Conservation (phyloP, 1,140 invertebrate species). For the Maconellicoccus hirsutus region DNA sequence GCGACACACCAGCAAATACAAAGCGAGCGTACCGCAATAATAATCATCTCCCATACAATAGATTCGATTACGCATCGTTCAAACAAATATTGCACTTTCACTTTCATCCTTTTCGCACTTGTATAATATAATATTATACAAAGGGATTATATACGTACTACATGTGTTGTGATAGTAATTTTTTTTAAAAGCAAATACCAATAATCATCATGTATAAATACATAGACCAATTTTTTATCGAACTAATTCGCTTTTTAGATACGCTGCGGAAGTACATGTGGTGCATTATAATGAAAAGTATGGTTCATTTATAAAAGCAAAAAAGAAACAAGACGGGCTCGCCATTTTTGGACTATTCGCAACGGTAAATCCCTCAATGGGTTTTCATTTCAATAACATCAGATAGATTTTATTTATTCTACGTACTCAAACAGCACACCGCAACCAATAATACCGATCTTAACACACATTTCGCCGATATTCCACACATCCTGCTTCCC, state of each 20-base stretch:
- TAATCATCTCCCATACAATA: neutral
- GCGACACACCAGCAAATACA: neutral
- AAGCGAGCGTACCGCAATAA: neutral
- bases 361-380: neutral
- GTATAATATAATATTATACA: neutral
- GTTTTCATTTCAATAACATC: no score
- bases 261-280: constrained; percentile 5
- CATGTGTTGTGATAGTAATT: no score
- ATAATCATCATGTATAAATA: no score
- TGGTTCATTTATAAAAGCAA: neutral
- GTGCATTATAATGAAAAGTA: constrained; percentile 1
- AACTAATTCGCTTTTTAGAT: no score
- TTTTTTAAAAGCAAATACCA: no score
- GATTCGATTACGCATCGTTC: neutral
- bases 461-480: neutral
- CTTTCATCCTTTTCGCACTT: neutral
- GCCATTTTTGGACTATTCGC: neutral
- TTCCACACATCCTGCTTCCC: no score
- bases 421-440: no score
- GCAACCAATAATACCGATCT: neutral
- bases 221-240: no score
- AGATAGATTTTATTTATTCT: no score
- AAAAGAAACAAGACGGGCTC: neutral
- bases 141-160: neutral
- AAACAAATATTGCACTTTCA: neutral